Evolutionary conservation across 2,113 vertebrate genomes (phyloP).

Genomic region (Sphaerodactylus townsendi): DNA sequence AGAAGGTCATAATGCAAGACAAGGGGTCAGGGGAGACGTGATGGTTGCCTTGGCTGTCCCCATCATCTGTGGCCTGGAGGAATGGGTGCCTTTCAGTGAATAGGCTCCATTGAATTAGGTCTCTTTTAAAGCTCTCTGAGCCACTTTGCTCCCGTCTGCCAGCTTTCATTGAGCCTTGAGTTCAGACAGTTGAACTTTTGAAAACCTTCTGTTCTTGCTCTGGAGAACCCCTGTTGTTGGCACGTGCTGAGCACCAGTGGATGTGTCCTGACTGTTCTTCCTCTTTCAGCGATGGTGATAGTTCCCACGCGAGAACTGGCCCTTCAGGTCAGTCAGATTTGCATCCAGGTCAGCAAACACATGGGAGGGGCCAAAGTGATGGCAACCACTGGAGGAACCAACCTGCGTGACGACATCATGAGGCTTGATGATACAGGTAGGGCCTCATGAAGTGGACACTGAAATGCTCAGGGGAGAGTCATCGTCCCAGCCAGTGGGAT

Average conservation of each 20-base stretch:
- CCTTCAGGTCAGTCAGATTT: constrained; percentile 99
- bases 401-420: constrained; percentile 98
- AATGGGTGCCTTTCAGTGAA: neutral
- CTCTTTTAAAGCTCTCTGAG: neutral
- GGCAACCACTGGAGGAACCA: constrained; percentile 99
- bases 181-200: neutral
- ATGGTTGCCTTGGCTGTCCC: neutral
- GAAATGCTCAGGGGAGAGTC: neutral
- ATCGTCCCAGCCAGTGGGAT: neutral
- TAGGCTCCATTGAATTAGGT: neutral
- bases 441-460: neutral
- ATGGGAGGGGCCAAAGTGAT: constrained; percentile 99
- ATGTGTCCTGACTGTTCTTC: rapidly evolving
- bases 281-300: constrained; percentile 89
- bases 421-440: constrained; percentile 97
- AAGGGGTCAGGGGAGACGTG: neutral
- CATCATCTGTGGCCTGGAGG: neutral
- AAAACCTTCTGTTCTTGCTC: neutral
- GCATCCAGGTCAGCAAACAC: constrained; percentile 99
- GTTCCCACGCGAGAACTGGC: constrained; percentile 99
- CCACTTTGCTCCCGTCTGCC: too few relatives aligned
- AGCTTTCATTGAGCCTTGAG: too few relatives aligned
- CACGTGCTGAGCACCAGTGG: neutral
- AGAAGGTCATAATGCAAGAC: neutral
- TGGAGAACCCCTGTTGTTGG: too few relatives aligned